These are phyloP conservation scores for Aleiodes sp. DNA, from an alignment of 1,140 invertebrate genomes.

Conservation along the genomic window DNA sequence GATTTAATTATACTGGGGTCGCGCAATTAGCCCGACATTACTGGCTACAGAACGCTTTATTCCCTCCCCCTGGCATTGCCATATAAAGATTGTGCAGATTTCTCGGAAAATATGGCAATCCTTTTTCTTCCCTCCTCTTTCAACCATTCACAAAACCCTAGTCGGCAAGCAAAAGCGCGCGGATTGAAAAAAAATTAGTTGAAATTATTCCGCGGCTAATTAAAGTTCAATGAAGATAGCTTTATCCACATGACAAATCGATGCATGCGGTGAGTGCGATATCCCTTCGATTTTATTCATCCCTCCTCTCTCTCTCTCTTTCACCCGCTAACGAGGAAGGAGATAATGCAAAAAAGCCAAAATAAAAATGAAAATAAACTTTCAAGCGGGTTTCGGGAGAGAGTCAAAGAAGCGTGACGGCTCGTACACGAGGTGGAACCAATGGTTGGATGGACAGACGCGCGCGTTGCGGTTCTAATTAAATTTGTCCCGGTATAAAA, in stretches of 20 bases:
- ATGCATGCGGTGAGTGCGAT: neutral
- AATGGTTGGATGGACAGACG: slow-evolving; percentile 23
- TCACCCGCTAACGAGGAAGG: neutral
- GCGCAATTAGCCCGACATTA: neutral
- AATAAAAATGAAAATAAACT: slow-evolving; percentile 9
- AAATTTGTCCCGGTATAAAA: slow-evolving; percentile 32
- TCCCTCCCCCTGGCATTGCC: neutral
- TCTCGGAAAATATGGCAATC: neutral
- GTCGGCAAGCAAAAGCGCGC: too few species aligned
- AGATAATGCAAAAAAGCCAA: too few species aligned
- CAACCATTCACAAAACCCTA: neutral
- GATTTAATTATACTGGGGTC: neutral
- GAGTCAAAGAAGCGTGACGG: slow-evolving; percentile 22
- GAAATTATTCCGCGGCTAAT: neutral
- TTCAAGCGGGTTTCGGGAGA: neutral
- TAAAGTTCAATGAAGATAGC: neutral
- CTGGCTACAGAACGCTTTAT: neutral
- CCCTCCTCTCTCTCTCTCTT: neutral
- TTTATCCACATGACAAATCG: neutral
- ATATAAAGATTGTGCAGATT: neutral
- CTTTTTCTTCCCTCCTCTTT: neutral
- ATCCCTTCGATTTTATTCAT: neutral
- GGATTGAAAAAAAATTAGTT: too few species aligned
- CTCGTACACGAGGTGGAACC: slow-evolving; percentile 23
- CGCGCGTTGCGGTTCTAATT: slow-evolving; percentile 31